A percentile compares a stretch with the other conserved stretches of the same genome.
Conservation (phyloP, 2,797 vertebrate genomes). For the Pempheris klunzingeri region DNA sequence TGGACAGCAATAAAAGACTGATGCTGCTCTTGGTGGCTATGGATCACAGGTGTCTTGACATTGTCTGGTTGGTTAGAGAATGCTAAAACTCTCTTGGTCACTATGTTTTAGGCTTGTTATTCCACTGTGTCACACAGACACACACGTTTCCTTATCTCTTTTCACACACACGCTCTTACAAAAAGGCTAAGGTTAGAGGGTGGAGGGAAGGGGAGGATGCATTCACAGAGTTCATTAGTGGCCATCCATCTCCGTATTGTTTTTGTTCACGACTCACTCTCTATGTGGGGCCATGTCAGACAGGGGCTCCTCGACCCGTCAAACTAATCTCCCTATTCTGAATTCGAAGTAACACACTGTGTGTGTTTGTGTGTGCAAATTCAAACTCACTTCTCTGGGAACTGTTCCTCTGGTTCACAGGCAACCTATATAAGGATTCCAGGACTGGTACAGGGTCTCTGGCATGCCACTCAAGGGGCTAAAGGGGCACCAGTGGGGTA, state of each 20-base stretch:
- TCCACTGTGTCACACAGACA: constrained; percentile 40
- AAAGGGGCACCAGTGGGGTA: constrained; percentile 64
- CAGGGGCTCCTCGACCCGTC: constrained; percentile 61
- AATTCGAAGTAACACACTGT: constrained; percentile 54
- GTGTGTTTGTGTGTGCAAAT: constrained; percentile 24
- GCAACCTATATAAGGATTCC: constrained; percentile 59
- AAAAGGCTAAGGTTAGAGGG: constrained; percentile 42
- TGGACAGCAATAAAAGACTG: constrained; percentile 48
- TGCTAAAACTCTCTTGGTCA: constrained; percentile 43
- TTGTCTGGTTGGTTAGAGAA: constrained; percentile 48
- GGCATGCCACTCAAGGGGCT: constrained; percentile 49
- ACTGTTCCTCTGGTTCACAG: constrained; percentile 58
- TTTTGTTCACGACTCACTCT: constrained; percentile 60
- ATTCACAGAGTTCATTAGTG: constrained; percentile 71
- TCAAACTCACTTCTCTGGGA: constrained; percentile 46
- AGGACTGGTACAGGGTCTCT: constrained; percentile 54
- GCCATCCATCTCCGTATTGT: constrained; percentile 66
- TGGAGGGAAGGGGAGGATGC: constrained; percentile 48
- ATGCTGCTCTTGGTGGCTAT: constrained; percentile 42
- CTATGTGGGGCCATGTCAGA: constrained; percentile 65
- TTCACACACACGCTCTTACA: constrained; percentile 53
- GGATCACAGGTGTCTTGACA: constrained; percentile 54
- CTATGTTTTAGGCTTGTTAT: constrained; percentile 41
- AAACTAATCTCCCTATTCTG: constrained; percentile 67
- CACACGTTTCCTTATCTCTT: constrained; percentile 57